Base-by-base conservation (phyloP, 2,113 vertebrate genomes). In the Maccullochella peelii region DNA sequence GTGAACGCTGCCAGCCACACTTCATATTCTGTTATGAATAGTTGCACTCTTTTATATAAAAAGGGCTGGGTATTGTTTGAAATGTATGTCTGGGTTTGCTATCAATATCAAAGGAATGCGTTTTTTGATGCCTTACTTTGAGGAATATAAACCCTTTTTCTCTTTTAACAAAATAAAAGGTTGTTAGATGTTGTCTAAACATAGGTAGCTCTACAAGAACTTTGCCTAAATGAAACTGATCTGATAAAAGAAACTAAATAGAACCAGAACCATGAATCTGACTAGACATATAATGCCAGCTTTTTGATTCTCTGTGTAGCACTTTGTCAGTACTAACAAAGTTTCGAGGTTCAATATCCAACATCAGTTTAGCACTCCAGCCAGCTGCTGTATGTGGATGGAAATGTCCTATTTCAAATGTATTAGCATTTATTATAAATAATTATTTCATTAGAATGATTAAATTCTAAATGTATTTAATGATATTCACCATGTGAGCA, bases 21-120 rank as follows among this genome's bases (percentile, higher is more conserved):
- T 73, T 77, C 38, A 78, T 33, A 38, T 71, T 52, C 50, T 52
- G 73, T 77, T 58, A 18, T 61, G 54, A 67, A 66, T 73, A 73
- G 23, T 50, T n/a, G 1, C 42, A 30, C 16, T 50, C 11, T 57
- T 42, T 73, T 40, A 73, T 33, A 50, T 30, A 38, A 81, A 30
- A 15, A 16, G 23, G 50, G 38, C 62, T 36, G 14, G 23, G 16
- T 16, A 25, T n/a, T 14, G 40, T 57, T 42, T 73, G 8, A n/a
- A 62, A 68, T 50, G 16, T 59, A 47, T 25, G 14, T 15, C 20
- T 40, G n/a, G 21, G 5, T n/a, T 55, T 36, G 36, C 25, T 38
- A 14, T 57, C 20, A 36, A 20, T 23, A 16, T 20, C 30, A 42
- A 70, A 40, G 21, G 12, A 40, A 57, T 6, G 5, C 1, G 21